Evolutionary conservation across 2,888 invertebrate species (phyloP).

Genomic region (Yponomeuta plumbellus): DNA sequence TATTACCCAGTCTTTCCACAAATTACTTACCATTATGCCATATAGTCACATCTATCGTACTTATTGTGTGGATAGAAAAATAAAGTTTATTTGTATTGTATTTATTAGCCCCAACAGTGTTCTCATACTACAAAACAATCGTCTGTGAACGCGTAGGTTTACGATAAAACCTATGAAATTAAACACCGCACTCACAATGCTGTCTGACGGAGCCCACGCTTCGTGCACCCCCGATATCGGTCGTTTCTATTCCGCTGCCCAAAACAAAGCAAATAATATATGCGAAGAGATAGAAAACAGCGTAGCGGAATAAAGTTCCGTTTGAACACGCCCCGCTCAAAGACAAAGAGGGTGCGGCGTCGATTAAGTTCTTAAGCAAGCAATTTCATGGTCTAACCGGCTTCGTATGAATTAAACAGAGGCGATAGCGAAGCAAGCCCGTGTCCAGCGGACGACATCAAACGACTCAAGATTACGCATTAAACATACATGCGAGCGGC

Average conservation of each 20-base stretch:
- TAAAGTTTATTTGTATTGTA: no score
- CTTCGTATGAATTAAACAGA: constrained; percentile 50
- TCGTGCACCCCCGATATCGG: background rate
- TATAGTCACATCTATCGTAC: no score
- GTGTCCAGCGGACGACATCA: constrained; percentile 54
- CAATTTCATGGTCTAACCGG: constrained; percentile 53
- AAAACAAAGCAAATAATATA: constrained; percentile 23
- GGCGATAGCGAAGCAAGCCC: constrained; percentile 19
- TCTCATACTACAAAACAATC: no score
- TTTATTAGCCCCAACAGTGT: no score
- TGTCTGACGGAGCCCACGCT: background rate
- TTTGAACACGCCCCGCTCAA: constrained; percentile 39
- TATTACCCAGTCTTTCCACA: no score
- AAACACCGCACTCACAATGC: background rate
- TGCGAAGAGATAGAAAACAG: constrained; percentile 32
- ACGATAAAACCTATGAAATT: background rate
- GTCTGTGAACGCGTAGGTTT: background rate
- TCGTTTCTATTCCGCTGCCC: background rate
- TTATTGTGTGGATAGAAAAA: no score
- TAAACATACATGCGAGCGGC: constrained; percentile 59
- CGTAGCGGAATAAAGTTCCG: constrained; percentile 33
- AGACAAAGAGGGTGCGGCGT: constrained; percentile 31
- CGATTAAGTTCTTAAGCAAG: constrained; percentile 55
- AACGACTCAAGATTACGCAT: constrained; percentile 56
- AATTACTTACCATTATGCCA: no score